Conservation (phyloP, 2,797 vertebrate species). For the Delichon dasypus region DNA sequence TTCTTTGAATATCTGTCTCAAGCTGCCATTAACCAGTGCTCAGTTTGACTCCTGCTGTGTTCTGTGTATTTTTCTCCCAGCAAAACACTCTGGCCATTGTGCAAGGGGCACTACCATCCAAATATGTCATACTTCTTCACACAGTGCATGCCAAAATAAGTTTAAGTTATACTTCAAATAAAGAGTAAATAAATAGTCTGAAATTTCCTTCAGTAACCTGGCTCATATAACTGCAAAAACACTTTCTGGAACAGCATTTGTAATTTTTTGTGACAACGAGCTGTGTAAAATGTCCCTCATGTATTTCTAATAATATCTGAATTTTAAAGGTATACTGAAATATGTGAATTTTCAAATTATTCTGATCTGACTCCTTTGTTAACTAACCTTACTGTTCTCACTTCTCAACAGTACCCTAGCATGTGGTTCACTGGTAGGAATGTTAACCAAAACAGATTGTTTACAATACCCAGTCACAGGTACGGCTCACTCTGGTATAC, state of each 20-base stretch:
- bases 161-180: background rate
- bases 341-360: background rate
- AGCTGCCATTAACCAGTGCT: background rate
- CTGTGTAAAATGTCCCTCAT: background rate
- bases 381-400: background rate
- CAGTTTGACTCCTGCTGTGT: background rate
- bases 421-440: background rate
- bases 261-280: background rate
- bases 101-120: background rate
- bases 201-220: background rate
- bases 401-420: background rate
- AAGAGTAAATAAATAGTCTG: background rate
- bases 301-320: background rate
- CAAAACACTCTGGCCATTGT: background rate
- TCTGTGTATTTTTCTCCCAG: background rate
- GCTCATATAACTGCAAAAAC: background rate
- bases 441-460: background rate
- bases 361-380: background rate
- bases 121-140: background rate
- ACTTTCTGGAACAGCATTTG: background rate
- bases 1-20: background rate
- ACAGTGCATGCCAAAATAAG: background rate
- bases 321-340: background rate
- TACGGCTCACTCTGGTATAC: background rate
- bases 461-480: background rate